These are phyloP conservation scores for Passer montanus DNA, from an alignment of 2,113 vertebrate species.

Conservation along the genomic window DNA sequence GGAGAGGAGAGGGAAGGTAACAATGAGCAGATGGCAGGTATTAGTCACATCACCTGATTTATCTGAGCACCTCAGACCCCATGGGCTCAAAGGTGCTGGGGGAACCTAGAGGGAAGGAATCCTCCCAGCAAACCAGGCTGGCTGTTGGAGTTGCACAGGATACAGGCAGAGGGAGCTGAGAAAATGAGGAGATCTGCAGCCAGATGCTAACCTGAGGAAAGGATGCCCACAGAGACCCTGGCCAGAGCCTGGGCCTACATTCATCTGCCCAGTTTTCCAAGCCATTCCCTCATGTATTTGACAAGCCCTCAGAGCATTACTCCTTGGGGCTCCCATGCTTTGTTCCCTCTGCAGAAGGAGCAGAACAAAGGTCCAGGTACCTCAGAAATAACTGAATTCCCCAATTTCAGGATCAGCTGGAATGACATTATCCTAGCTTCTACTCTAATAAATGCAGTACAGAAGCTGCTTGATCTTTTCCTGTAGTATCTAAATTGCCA, in stretches of 20 bases:
- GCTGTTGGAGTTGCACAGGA: not conserved
- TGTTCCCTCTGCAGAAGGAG: not conserved
- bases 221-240: not conserved
- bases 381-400: not conserved
- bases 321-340: not conserved
- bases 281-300: not conserved
- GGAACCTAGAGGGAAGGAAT: not conserved
- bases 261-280: not conserved
- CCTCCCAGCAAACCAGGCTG: not conserved
- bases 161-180: not conserved
- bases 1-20: constrained; percentile 29
- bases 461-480: not conserved
- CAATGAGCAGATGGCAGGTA: constrained; percentile 26
- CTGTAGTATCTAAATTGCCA: fast-evolving
- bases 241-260: not conserved
- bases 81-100: not conserved
- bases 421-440: not conserved
- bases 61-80: not conserved
- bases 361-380: not conserved
- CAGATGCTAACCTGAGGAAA: not conserved
- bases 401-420: not conserved
- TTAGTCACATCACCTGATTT: constrained; percentile 35
- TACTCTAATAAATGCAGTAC: not conserved
- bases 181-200: not conserved
- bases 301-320: not conserved